phyloP scores from a whole-genome alignment of 2,797 vertebrate genomes.

The Clarias platycephalus region DNA sequence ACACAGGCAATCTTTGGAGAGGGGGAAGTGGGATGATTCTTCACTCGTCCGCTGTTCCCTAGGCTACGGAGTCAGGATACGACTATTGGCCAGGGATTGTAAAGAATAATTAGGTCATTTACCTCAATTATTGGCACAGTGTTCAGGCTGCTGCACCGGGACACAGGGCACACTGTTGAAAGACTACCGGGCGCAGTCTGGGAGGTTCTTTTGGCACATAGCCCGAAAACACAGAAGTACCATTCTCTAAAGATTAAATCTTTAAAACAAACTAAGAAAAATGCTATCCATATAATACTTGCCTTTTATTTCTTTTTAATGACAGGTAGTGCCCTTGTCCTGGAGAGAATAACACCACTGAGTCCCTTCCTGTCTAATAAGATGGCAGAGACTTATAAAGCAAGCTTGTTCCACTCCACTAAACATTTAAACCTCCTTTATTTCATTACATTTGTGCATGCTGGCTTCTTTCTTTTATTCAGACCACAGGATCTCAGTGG shows the following conservation, averaged over 20 bases:
- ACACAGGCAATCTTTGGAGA: slow-evolving; percentile 27
- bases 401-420: background rate
- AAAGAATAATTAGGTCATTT: slow-evolving; percentile 67
- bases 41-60: slow-evolving; percentile 32
- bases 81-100: slow-evolving; percentile 55
- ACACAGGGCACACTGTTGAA: slow-evolving; percentile 65
- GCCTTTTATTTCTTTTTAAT: background rate
- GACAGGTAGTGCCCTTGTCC: background rate
- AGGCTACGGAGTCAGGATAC: slow-evolving; percentile 43
- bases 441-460: background rate
- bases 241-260: slow-evolving; percentile 47
- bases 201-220: slow-evolving; percentile 58
- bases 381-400: background rate
- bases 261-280: slow-evolving; percentile 31
- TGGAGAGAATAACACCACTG: background rate
- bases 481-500: background rate
- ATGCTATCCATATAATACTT: background rate
- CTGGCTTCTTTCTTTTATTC: background rate
- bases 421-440: background rate
- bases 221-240: slow-evolving; percentile 64
- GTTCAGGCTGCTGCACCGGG: slow-evolving; percentile 38
- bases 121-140: slow-evolving; percentile 59
- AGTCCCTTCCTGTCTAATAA: background rate
- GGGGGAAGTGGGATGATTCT: slow-evolving; percentile 30
- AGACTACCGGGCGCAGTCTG: slow-evolving; percentile 60